Evolutionary conservation across 2,888 invertebrate genomes (phyloP), one percentile per base, ranked within the genome.

Genomic region (Noctua janthina): DNA sequence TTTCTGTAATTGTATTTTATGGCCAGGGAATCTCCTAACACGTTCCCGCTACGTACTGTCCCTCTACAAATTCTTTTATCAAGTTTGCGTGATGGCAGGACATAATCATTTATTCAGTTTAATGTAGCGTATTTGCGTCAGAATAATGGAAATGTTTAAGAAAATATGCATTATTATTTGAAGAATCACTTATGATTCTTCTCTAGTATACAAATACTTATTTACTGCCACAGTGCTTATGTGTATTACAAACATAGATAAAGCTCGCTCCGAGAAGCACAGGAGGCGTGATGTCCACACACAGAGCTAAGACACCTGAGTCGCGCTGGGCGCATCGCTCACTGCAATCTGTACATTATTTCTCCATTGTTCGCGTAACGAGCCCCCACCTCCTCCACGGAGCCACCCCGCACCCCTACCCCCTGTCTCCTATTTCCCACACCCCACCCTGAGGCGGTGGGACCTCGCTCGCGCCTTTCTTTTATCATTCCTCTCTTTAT

Each of bases 291-390:
- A 93, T 95, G 96, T 96, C 96, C 95, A 94, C 94, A 92, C 92
- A 92, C 92, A 92, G 93, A 92, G 91, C 93, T 93, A 93, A 96
- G 95, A 96, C 96, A 97, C 97, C 96, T 96, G 96, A 96, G 96
- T 94, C 96, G 95, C 95, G 93, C 94, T 92, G 95, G 95, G 97
- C 97, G 97, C 97, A 97, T 97, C 97, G 96, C 96, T 97, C 96
- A 96, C 97, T 97, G 97, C 97, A 97, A 97, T 97, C 97, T 97
- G 97, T 97, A 97, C 97, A 97, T 97, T 97, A 97, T 97, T 97
- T 97, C 96, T 96, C 97, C 97, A 97, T 97, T 97, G 97, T 97
- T 97, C 97, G 96, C 96, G 97, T 97, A 97, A 97, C 97, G 97
- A 97, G 96, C 95, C 93, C 94, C 94, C 94, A 93, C 94, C 94